Evolutionary conservation across 2,113 vertebrate genomes (phyloP).

Genomic region (Symphodus melops): DNA sequence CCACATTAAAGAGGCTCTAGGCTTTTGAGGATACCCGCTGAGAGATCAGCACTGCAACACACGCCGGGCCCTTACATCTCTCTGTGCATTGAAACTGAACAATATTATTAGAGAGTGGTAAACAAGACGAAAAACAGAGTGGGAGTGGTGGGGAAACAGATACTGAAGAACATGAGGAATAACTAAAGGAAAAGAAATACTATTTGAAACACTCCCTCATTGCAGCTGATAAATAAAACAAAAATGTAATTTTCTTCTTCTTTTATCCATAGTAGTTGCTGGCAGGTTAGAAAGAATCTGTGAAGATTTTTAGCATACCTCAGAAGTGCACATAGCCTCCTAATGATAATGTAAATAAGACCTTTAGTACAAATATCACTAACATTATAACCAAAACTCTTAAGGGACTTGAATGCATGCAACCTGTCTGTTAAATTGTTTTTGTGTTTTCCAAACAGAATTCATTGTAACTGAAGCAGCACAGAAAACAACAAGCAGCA

Average conservation of each 20-base stretch:
- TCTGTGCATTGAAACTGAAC: conserved; percentile 34
- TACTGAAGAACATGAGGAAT: conserved; percentile 2
- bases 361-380: neutral
- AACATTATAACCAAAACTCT: neutral
- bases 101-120: neutral
- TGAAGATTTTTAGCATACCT: neutral
- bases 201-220: neutral
- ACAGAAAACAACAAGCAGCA: no score
- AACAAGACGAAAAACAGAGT: neutral
- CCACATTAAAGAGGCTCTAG: conserved; percentile 49
- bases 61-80: conserved; percentile 18
- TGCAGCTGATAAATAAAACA: neutral
- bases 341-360: neutral
- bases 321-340: neutral
- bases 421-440: no score
- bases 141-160: conserved; percentile 3
- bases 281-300: neutral
- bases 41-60: conserved; percentile 43
- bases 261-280: neutral
- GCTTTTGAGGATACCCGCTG: conserved; percentile 40
- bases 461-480: no score
- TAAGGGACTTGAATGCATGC: no score
- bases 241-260: neutral
- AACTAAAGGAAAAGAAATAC: neutral
- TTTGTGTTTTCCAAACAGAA: no score